Base-by-base conservation (phyloP, 2,888 invertebrate species). In the Drosophila antonietae region DNA sequence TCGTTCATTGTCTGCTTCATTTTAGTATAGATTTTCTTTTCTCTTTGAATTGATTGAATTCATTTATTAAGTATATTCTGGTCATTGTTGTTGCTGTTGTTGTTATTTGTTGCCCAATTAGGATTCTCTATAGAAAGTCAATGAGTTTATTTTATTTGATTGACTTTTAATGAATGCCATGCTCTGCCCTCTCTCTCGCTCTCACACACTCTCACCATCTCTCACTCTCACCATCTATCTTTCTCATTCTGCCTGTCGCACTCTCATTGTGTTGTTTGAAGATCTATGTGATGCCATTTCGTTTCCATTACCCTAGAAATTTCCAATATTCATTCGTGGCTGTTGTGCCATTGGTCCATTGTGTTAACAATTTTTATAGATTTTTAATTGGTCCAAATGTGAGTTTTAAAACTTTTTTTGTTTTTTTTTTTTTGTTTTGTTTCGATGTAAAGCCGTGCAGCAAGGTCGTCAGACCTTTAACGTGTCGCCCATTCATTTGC, bases 81-180 rank as follows among this genome's bases (percentile, higher is more conserved):
- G 81, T 53, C 69, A n/a, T 56, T 14, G 15, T 56, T 39, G 60
- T 66, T 47, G 37, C 18, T 10, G 14, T 37, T 41, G 63, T 68
- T 49, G 59, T 49, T 8, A 66, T 80, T 85, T 82, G 88, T 73
- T 85, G 78, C 71, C 80, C 75, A 83, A 88, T 85, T 88, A 87
- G 83, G 88, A 85, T 82, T 76, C 80, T 66, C 63, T 69, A 85
- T 83, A 83, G 83, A 85, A 83, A 88, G 76, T 65, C 83, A 88
- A 85, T 83, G 86, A 78, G 86, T 85, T 84, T 88, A 88, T 84
- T 84, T 88, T 60, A 68, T 76, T 85, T 88, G 78, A 83, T 85
- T 76, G 81, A 31, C 60, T 80, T 78, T 84, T 84, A 80, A 85
- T 88, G 78, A 84, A 85, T 73, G 78, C 71, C 64, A 55, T 75